Base-by-base conservation (phyloP, 2,888 invertebrate genomes). In the Drosophila multiciliata region DNA sequence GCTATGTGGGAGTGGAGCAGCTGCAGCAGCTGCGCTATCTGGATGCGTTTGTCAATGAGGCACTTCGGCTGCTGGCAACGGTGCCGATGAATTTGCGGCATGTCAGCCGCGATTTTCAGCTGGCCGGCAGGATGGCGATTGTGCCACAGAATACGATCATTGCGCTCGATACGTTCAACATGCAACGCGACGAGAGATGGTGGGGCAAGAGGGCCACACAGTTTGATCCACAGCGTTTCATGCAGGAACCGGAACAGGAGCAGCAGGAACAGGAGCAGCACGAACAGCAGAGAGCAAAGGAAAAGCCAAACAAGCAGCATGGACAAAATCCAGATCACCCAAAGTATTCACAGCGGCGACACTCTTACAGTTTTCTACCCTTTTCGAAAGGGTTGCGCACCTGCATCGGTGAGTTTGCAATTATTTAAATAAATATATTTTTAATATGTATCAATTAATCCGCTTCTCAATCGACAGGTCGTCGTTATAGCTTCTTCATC, bases 321-420 rank as follows among this genome's bases (percentile, higher is more conserved):
- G 58, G 58, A 36, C 71, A 42, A 11, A 33, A 70, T n/a, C 40
- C 61, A 20, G 26, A 38, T 8, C n/a, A 36, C 4, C 32, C n/a
- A 6, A 74, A 36, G 29, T 32, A 63, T 15, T 38, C 49, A 0
- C 38, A 64, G 26, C 78, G 85, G 1, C 73, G 92, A 4, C 92
- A 92, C 64, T 85, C 92, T 15, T 93, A 92, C 58, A 83, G 92
- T 11, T 92, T 92, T 50, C 52, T 92, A 59, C 92, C 92, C 23
- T 92, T 92, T 66, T 92, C 92, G 36, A 92, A 92, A 66, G 92
- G 92, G 0, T 61, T 91, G 69, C 90, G 92, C 42, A 91, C 90
- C 38, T 92, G 92, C 66, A 92, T 92, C 60, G 92, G 92, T 91
- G 52, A 87, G 80, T 53, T 40, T 11, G 32, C 6, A 6, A 9